These are phyloP conservation scores for Benthosema pterotum DNA, from an alignment of 2,797 vertebrate genomes.

Conservation along the genomic window DNA sequence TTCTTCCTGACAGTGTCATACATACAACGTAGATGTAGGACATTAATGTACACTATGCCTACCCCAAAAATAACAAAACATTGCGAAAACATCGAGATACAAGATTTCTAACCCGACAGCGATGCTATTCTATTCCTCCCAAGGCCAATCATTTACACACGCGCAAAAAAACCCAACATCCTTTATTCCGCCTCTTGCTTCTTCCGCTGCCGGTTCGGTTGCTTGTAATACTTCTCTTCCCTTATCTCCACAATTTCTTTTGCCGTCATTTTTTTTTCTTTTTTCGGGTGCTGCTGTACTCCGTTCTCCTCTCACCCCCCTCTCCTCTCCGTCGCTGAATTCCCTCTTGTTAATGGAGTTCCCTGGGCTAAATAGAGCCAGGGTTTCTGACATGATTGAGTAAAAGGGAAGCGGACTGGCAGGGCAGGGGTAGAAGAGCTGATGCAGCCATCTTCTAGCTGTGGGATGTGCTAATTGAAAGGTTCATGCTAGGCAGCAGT, in stretches of 20 bases:
- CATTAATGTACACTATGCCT: no score
- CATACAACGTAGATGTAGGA: no score
- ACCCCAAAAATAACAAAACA: no score
- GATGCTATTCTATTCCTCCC: no score
- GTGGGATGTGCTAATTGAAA: constrained; percentile 78
- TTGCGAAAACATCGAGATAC: no score
- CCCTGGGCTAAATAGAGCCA: constrained; percentile 67
- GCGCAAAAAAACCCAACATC: constrained; percentile 1
- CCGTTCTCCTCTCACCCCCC: constrained; percentile 37
- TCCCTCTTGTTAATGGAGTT: constrained; percentile 70
- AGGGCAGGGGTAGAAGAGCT: constrained; percentile 67
- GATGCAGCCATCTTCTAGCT: constrained; percentile 71
- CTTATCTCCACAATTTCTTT: constrained; percentile 22
- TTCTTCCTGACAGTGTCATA: no score
- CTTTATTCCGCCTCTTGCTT: constrained; percentile 43
- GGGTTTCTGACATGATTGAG: constrained; percentile 68
- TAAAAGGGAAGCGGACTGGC: constrained; percentile 58
- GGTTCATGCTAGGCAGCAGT: constrained; percentile 64
- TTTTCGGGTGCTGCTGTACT: not conserved
- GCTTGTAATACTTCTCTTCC: constrained; percentile 3
- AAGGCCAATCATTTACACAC: no score
- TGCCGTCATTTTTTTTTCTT: constrained; percentile 34
- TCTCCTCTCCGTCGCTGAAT: constrained; percentile 35
- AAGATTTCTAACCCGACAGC: no score
- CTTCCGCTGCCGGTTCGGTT: constrained; percentile 53